Evolutionary conservation across 2,113 vertebrate genomes (phyloP).

Genomic region (Pangasianodon gigas): DNA sequence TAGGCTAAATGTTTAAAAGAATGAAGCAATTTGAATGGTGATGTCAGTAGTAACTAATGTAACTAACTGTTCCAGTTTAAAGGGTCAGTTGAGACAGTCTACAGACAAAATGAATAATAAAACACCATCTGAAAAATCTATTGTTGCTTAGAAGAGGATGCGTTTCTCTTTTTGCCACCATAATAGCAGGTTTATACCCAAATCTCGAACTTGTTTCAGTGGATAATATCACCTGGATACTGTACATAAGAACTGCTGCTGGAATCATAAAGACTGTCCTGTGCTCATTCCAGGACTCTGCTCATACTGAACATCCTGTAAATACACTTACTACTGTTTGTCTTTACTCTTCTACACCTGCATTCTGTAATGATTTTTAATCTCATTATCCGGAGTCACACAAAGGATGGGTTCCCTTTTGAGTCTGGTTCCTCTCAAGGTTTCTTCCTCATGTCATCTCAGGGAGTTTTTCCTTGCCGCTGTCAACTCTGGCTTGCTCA

Average conservation of each 20-base stretch:
- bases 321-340: neutral
- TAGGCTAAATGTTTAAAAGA: conserved; percentile 35
- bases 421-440: neutral
- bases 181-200: neutral
- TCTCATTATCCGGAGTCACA: neutral
- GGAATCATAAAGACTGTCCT: neutral
- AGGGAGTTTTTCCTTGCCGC: neutral
- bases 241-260: neutral
- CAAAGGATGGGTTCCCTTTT: neutral
- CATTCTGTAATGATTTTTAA: neutral
- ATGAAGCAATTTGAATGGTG: neutral
- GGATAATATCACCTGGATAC: neutral
- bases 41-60: neutral
- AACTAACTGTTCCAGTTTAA: neutral
- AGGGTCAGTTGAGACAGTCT: neutral
- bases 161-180: neutral
- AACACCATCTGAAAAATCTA: neutral
- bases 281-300: neutral
- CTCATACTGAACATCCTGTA: neutral
- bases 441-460: too few relatives aligned
- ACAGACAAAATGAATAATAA: neutral
- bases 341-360: neutral
- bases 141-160: neutral
- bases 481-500: neutral
- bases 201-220: neutral